phyloP scores from a whole-genome alignment of 2,113 vertebrate species.

The Pterocles gutturalis region DNA sequence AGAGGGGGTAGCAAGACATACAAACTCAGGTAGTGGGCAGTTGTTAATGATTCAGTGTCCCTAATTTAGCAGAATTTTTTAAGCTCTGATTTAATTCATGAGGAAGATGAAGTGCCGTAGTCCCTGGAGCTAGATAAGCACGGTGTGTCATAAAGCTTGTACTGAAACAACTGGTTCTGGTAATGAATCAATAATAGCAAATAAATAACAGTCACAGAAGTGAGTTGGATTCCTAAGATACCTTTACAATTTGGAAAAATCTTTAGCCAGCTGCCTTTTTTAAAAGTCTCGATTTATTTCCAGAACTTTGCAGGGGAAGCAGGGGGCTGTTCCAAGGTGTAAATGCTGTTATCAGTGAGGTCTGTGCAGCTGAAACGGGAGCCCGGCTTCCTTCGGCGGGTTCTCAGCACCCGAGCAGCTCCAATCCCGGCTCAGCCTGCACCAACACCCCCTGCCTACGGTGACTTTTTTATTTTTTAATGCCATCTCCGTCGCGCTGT shows the following conservation, averaged over 20 bases:
- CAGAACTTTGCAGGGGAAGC: rapidly evolving
- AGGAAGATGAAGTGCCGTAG: neutral
- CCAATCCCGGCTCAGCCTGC: neutral
- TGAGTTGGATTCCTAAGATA: rapidly evolving
- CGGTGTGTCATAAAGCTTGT: rapidly evolving
- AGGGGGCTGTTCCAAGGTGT: rapidly evolving
- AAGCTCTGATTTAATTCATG: neutral
- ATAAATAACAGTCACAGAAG: neutral
- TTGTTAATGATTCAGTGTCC: too few species aligned
- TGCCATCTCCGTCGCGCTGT: rapidly evolving
- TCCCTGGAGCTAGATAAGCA: neutral
- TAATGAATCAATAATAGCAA: rapidly evolving
- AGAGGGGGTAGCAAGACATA: neutral
- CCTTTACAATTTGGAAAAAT: too few species aligned
- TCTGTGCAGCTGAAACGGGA: rapidly evolving
- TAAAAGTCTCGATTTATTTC: too few species aligned
- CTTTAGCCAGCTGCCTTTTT: neutral
- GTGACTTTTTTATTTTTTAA: neutral
- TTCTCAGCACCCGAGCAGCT: rapidly evolving
- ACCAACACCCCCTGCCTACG: rapidly evolving
- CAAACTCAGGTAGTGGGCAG: rapidly evolving
- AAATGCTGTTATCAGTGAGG: rapidly evolving
- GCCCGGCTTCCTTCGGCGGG: rapidly evolving
- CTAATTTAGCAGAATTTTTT: neutral
- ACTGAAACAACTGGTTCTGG: rapidly evolving